Evolutionary conservation across 2,888 invertebrate species (phyloP), one percentile per base, ranked within the genome.

Genomic region (Cheilosia impressa): DNA sequence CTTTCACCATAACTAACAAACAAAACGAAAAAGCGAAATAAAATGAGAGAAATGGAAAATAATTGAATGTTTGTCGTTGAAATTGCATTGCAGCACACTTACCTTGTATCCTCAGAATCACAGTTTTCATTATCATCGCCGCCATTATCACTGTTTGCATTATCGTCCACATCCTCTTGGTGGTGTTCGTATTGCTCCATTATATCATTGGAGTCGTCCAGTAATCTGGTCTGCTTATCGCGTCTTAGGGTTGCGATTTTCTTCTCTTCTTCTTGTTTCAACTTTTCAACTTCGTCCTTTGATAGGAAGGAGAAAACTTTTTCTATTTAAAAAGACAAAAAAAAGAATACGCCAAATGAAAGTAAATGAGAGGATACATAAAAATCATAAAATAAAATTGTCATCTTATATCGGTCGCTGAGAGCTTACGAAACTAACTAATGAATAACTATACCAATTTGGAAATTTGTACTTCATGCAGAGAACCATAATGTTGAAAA

Each of bases 291-390:
- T 94, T 98, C 98, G 93, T 97, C 97, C 92, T 96, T 96, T 92
- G 97, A 98, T 91, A 98, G 94, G 93, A 97, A 98, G 93, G 97
- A 96, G 94, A 98, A 98, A 92, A 97, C 96, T 95, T 97, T 97
- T 89, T 96, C 97, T 97, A 87, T 57, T 88, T 83, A 5, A 65
- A 68, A 79, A 93, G 41, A 93, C 65, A 38, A 83, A 83, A 68
- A 87, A 78, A 81, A 69, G 7, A 31, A 9, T 31, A 31, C 31
- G 3, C 69, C 52, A 72, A 87, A 83, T 87, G 60, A 55, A 85
- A 82, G 66, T 84, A 85, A 73, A 75, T 63, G 68, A 65, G 57
- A 88, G 53, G 72, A 81, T 55, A 84, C 68, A 80, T 83, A 47
- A 88, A 65, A 85, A 66, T 22, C 66, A 68, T 68, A 84, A 72